Evolutionary conservation across 2,797 vertebrate genomes (phyloP).

Genomic region (Chromis chromis): DNA sequence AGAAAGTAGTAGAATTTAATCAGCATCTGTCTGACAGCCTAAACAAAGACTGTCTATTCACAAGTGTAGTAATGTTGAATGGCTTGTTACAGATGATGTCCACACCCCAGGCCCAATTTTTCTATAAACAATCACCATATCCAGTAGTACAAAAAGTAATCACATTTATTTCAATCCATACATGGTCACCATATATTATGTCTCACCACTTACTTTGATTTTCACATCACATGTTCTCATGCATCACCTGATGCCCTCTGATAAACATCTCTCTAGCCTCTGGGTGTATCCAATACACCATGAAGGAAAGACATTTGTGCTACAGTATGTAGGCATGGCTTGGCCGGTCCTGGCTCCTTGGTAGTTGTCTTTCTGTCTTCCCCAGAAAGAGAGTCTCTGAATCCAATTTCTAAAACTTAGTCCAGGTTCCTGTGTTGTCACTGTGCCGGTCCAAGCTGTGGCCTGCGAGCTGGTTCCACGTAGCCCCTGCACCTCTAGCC

Average conservation of each 20-base stretch:
- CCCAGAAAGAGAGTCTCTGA: conserved; percentile 80
- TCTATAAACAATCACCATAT: conserved; percentile 29
- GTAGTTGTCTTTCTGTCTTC: conserved; percentile 68
- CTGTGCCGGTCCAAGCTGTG: conserved; percentile 75
- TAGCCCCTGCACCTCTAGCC: conserved; percentile 82
- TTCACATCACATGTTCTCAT: conserved; percentile 77
- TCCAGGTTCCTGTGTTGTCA: conserved; percentile 79
- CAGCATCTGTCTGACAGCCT: neutral
- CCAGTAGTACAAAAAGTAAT: conserved; percentile 77
- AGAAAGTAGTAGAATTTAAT: neutral
- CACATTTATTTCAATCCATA: conserved; percentile 79
- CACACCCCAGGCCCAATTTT: neutral
- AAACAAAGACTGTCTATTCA: neutral
- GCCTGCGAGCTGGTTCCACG: conserved; percentile 58
- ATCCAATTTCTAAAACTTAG: conserved; percentile 78
- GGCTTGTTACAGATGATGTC: neutral
- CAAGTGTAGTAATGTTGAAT: neutral
- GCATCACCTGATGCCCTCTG: conserved; percentile 71
- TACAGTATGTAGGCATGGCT: conserved; percentile 80
- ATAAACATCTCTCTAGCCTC: conserved; percentile 63
- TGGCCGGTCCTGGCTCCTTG: conserved; percentile 74
- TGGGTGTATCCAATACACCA: conserved; percentile 69
- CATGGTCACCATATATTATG: conserved; percentile 77
- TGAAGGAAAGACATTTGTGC: conserved; percentile 78
- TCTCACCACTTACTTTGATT: conserved; percentile 74